phyloP scores from a whole-genome alignment of 2,888 invertebrate genomes.

The Anthoptus insignis region DNA sequence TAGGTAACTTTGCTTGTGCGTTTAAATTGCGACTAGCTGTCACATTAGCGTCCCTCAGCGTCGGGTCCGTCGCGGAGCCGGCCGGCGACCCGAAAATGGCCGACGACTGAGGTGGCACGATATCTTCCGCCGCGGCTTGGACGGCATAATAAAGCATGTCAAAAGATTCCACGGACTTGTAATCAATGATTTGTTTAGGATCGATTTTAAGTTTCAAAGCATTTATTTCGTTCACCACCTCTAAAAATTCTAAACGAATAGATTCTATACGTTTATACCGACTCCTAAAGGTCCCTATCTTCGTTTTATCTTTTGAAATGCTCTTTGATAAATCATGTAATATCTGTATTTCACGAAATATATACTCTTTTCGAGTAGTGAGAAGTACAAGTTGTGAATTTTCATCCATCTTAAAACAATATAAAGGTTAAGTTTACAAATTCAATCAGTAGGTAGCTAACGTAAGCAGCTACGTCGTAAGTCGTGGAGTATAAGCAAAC shows the following conservation, averaged over 20 bases:
- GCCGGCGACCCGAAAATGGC: no score
- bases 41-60: neutral
- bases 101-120: neutral
- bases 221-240: slow-evolving; percentile 2
- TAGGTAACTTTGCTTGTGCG: slow-evolving; percentile 8
- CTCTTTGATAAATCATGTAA: slow-evolving; percentile 6
- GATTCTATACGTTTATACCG: slow-evolving; percentile 11
- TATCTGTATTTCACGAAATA: slow-evolving; percentile 16
- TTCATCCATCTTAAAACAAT: neutral
- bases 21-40: neutral
- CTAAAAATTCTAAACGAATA: neutral
- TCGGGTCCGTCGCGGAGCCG: neutral
- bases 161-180: neutral
- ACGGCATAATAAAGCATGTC: neutral
- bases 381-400: slow-evolving; percentile 1
- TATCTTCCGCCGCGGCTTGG: neutral
- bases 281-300: slow-evolving; percentile 4
- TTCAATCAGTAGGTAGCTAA: no score
- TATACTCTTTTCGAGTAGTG: neutral
- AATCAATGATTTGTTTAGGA: neutral
- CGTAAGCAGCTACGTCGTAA: no score
- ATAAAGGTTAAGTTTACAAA: no score
- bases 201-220: neutral
- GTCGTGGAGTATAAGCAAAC: no score
- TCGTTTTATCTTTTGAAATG: neutral